phyloP scores from a whole-genome alignment of 2,797 vertebrate genomes.

The Aldrovandia affinis region DNA sequence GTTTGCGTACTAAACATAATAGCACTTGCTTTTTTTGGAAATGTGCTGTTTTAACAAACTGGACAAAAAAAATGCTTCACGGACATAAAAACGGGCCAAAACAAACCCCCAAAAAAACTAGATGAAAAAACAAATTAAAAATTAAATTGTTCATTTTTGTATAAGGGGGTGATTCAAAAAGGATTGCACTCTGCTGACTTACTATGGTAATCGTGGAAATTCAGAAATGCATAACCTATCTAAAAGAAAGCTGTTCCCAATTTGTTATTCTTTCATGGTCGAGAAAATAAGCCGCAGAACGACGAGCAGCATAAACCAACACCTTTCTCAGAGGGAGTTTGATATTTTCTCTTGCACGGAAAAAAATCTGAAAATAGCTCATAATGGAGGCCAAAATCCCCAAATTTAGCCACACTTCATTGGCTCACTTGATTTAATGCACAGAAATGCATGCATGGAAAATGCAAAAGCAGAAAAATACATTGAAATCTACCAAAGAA shows the following conservation, averaged over 20 bases:
- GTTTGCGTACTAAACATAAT: neutral
- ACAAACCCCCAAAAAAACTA: too few relatives aligned
- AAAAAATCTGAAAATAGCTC: neutral
- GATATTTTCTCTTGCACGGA: neutral
- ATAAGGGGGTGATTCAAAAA: too few relatives aligned
- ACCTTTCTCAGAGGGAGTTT: neutral
- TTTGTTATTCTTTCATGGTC: too few relatives aligned
- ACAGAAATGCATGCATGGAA: neutral
- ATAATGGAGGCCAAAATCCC: neutral
- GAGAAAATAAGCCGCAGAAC: neutral
- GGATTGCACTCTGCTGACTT: too few relatives aligned
- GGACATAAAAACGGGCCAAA: too few relatives aligned
- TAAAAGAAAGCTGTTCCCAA: too few relatives aligned
- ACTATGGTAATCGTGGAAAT: too few relatives aligned
- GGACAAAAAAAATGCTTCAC: neutral
- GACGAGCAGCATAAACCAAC: neutral
- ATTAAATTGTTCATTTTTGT: too few relatives aligned
- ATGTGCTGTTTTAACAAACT: neutral
- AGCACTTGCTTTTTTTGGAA: neutral
- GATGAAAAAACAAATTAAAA: too few relatives aligned
- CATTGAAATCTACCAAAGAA: neutral
- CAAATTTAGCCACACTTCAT: neutral
- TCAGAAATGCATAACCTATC: too few relatives aligned
- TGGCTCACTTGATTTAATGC: neutral
- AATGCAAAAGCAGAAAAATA: neutral